Base-by-base conservation (phyloP, 2,888 invertebrate genomes). In the Trichogramma evanescens region DNA sequence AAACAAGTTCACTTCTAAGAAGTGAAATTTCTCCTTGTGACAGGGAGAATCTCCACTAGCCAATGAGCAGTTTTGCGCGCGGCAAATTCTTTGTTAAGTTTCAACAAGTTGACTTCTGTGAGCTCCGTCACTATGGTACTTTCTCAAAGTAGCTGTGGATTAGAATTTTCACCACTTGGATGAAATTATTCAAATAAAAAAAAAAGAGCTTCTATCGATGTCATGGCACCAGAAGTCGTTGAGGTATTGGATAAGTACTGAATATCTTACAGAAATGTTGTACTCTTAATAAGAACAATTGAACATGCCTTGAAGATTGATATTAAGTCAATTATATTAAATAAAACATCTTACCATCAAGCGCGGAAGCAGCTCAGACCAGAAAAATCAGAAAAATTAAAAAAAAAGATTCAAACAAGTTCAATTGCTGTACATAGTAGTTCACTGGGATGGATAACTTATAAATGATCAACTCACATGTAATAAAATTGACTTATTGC, bases 191-290 rank as follows among this genome's bases (percentile, higher is more conserved):
- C 2, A 13, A 13, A 13, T 13, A 13, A 13, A 1, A 13, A 2
- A 1, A 13, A 13, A 13, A 13, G 13, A 13, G 13, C 13, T 13
- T 13, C 13, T 13, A 13, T 13, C 13, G n/a, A 59, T 51, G 7
- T 42, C 4, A 52, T 52, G 52, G 42, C 52, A 52, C 13, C 43
- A 10, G 13, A 59, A 13, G 56, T 63, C 13, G 61, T 63, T 42
- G 61, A 53, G 8, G 54, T 42, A 9, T 56, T 63, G n/a, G 63
- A 59, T 54, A 56, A 41, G 26, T 61, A 56, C 49, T 50, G 59
- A 42, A 40, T 63, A 5, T 56, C 59, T 39, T 58, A 63, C 42
- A 54, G 57, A 50, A 50, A 63, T 51, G 48, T 59, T 8, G 61
- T 61, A 4, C 52, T 43, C 4, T 10, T 61, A 26, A 48, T 63